Base-by-base conservation (phyloP, 2,797 vertebrate species). In the Sebastes hubbsi region DNA sequence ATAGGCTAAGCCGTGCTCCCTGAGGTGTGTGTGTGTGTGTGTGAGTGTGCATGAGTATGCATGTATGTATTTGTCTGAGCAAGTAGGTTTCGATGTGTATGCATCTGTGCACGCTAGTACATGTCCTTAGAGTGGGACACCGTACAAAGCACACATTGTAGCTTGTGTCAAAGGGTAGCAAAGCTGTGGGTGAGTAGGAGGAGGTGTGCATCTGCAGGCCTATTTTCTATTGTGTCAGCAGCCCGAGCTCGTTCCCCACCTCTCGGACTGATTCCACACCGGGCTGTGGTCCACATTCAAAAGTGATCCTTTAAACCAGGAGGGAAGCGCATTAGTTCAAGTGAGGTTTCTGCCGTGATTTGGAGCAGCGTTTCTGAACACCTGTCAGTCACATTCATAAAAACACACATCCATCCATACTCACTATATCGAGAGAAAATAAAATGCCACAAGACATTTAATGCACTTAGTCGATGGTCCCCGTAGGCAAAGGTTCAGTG, bases 211-310 rank as follows among this genome's bases (percentile, higher is more conserved):
- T 90, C 91, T 90, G 91, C 87, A 81, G 72, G 61, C 25, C 68
- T 69, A 60, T 84, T 89, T 88, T 78, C 77, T 87, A 83, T 91
- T 90, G 89, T 91, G 90, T 93, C 91, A 92, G 91, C 91, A 92
- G 83, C 78, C 86, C 64, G 1, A 81, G 70, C 68, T 79, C n/a
- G 78, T 80, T 83, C 89, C 80, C 78, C 80, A 71, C 75, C 75
- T 87, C 85, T 82, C 69, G 68, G 80, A 77, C n/a, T 27, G 85
- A 80, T 81, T 80, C 86, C 73, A 83, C 82, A 20, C 78, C 77
- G 81, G 92, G 91, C 86, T 60, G 69, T 32, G 30, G 74, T 87
- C 88, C 84, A 87, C 82, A 62, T 84, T 78, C 56, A 87, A 77
- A 83, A 86, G 67, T 16, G 60, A 90, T 87, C 84, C 71, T 78